Base-by-base conservation (phyloP, 2,888 invertebrate genomes). In the Chaetogeoica ovagalla region DNA sequence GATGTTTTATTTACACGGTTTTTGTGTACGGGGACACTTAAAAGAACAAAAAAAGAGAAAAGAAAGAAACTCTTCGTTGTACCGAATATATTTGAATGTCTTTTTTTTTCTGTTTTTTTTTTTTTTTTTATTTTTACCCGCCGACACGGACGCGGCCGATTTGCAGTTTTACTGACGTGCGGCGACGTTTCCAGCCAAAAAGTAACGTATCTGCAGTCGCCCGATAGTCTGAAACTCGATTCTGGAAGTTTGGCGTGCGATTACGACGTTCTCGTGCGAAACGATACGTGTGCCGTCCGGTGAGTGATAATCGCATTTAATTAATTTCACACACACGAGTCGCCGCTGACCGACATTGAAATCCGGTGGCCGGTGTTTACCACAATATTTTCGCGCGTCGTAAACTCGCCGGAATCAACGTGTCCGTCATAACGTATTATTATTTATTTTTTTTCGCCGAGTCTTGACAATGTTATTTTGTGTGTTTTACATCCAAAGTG, bases 231-330 rank as follows among this genome's bases (percentile, higher is more conserved):
- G 7, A 82, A 82, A 30, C 21, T 82, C 0, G 84, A 83, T 60
- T 83, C 85, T 8, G 85, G 85, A 9, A 85, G 85, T 48, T 76
- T 85, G 30, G 85, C 86, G 30, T 86, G 86, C 82, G 85, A 85
- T 81, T 85, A 84, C 82, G 84, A 85, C 72, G 71, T 86, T 17
- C 82, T 84, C 13, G 83, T 86, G 11, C 84, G 84, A 37, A 83
- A 84, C 52, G 84, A 84, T 65, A 84, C 84, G 7, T 86, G 86
- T 81, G 85, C 85, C 43, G 83, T 86, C 39, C 84, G 85, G 86
- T 85, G 83, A 81, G 65, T 70, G 13, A 59, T 21, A 59, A 59
- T 59, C 57, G 4, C 30, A 2, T 30, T 30, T 30, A 30, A 30
- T 30, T 30, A 30, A 30, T 30, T 30, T 30, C 30, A 30, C 30